Evolutionary conservation across 2,797 vertebrate species (phyloP).

Genomic region (Nyctalus aviator): DNA sequence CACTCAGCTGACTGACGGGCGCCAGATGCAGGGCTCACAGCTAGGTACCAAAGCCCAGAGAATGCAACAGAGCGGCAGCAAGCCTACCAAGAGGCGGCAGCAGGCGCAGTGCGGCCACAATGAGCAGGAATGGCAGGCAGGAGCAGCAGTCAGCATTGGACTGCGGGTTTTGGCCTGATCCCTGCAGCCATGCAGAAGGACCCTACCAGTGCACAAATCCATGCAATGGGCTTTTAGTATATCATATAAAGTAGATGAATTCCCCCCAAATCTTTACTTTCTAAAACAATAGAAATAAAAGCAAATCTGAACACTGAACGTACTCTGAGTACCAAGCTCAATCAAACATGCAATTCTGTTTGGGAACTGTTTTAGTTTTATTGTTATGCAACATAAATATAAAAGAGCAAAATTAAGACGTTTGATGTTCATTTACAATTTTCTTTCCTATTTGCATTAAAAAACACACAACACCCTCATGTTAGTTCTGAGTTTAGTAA

Average conservation of each 20-base stretch:
- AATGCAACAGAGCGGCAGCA: too few relatives aligned
- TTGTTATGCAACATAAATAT: not conserved
- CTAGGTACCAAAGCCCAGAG: too few relatives aligned
- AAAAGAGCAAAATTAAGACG: conserved; percentile 38
- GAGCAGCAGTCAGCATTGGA: too few relatives aligned
- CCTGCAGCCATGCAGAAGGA: too few relatives aligned
- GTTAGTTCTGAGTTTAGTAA: conserved; percentile 18
- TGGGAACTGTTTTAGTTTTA: not conserved
- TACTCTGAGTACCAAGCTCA: conserved; percentile 29
- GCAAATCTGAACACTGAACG: not conserved
- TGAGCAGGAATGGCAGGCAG: too few relatives aligned
- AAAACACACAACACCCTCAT: not conserved
- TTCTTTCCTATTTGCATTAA: conserved; percentile 42
- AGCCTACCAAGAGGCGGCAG: too few relatives aligned
- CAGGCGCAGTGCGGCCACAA: too few relatives aligned
- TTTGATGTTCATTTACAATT: not conserved
- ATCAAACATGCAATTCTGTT: conserved; percentile 14
- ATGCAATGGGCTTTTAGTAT: too few relatives aligned
- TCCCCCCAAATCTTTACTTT: conserved; percentile 18
- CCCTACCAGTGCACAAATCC: too few relatives aligned
- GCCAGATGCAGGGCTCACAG: too few relatives aligned
- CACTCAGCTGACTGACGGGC: too few relatives aligned
- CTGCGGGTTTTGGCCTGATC: too few relatives aligned
- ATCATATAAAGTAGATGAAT: not conserved
- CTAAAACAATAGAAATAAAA: conserved; percentile 38